A percentile compares a stretch with the other conserved stretches of the same genome.
phyloP scores from a whole-genome alignment of 2,113 vertebrate species.

The Alligator sinensis region DNA sequence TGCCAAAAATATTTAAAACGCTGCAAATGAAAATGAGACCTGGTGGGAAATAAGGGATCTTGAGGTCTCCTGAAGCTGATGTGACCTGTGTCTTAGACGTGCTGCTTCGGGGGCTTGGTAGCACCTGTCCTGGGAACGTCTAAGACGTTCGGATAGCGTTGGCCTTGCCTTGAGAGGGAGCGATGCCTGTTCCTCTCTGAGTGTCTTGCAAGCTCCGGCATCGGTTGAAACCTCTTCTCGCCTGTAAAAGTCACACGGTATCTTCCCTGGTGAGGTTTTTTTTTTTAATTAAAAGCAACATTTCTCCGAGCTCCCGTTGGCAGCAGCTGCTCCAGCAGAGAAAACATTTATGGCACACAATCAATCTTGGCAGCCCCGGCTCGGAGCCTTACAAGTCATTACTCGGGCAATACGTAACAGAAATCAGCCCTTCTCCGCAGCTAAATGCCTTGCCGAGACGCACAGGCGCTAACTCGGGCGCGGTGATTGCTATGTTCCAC shows the following conservation, averaged over 20 bases:
- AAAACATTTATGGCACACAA: neutral
- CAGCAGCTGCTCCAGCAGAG: neutral
- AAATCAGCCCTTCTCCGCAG: neutral
- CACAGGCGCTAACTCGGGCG: too few species aligned
- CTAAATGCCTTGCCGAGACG: neutral
- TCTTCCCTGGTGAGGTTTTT: neutral
- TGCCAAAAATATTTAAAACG: constrained; percentile 61
- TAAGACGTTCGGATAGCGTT: rapidly evolving
- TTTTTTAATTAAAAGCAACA: neutral
- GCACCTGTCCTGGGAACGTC: rapidly evolving
- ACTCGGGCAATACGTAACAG: neutral
- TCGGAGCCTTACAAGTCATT: neutral
- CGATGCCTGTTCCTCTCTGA: neutral
- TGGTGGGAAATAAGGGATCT: constrained; percentile 62
- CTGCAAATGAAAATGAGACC: constrained; percentile 48
- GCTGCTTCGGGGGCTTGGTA: rapidly evolving
- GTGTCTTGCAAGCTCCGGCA: too few species aligned
- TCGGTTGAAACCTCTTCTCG: neutral
- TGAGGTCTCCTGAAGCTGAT: neutral
- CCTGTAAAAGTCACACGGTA: neutral
- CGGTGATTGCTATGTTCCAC: too few species aligned
- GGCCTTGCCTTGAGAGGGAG: neutral
- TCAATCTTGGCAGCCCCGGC: neutral
- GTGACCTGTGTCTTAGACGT: neutral
- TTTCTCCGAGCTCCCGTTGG: neutral